Percentiles rank a stretch among this genome's conserved stretches.
Evolutionary conservation across 2,113 vertebrate species (phyloP).

Genomic region (Trichechus manatus): DNA sequence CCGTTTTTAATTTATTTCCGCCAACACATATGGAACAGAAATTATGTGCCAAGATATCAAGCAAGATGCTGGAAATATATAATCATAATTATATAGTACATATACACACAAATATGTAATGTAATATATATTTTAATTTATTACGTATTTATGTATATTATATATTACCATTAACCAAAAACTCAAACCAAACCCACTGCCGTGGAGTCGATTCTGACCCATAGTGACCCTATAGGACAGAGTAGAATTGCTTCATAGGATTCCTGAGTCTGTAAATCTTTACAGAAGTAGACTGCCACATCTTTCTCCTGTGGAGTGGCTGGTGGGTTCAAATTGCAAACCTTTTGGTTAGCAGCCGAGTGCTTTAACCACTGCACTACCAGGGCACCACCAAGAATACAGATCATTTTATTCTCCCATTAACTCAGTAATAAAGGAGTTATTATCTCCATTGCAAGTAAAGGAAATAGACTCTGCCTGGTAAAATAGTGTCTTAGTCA

Average conservation of each 20-base stretch:
- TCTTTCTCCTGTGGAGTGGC: too few species aligned
- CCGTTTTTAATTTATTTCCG: conserved; percentile 28
- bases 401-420: not conserved
- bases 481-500: too few species aligned
- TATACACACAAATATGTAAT: not conserved
- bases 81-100: not conserved
- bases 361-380: too few species aligned
- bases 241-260: too few species aligned
- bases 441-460: not conserved
- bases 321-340: too few species aligned
- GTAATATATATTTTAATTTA: not conserved
- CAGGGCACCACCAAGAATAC: not conserved
- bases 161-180: not conserved
- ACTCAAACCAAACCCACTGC: too few species aligned
- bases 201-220: too few species aligned
- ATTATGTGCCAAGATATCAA: not conserved
- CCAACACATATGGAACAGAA: not conserved
- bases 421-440: not conserved
- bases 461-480: not conserved
- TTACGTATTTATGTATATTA: not conserved
- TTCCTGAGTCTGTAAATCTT: too few species aligned
- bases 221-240: too few species aligned
- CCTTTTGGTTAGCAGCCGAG: too few species aligned
- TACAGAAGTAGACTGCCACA: too few species aligned
- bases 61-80: conserved; percentile 10